These are phyloP conservation scores for Gymnopithys bicolor DNA, from an alignment of 2,797 vertebrate genomes.

Conservation along the genomic window DNA sequence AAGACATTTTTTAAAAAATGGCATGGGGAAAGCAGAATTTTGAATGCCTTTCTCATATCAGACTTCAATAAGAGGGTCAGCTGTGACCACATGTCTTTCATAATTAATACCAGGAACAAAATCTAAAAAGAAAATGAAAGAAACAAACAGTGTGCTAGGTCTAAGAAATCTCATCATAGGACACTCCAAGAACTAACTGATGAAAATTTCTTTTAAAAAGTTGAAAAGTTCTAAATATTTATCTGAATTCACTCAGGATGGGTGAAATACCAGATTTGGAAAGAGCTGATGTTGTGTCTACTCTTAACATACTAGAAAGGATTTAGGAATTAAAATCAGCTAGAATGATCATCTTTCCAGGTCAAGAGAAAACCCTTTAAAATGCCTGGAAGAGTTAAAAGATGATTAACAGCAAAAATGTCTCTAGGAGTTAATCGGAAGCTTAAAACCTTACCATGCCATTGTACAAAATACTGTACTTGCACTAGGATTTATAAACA, in stretches of 20 bases:
- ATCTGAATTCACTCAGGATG: neutral
- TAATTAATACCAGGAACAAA: slow-evolving; percentile 21
- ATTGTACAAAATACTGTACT: neutral
- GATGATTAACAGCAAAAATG: neutral
- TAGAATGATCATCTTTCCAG: neutral
- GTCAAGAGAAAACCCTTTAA: neutral
- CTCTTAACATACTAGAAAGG: neutral
- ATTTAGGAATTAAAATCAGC: slow-evolving; percentile 9
- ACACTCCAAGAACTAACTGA: neutral
- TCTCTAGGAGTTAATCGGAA: neutral
- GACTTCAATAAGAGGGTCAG: slow-evolving; percentile 1
- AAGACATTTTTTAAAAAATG: slow-evolving; percentile 8
- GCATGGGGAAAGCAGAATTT: neutral
- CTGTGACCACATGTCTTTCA: neutral
- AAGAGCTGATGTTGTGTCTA: neutral
- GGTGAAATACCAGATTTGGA: neutral
- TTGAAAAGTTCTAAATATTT: neutral
- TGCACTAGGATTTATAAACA: neutral
- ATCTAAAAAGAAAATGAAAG: neutral
- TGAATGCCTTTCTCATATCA: neutral
- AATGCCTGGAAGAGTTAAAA: neutral
- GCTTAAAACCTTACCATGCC: neutral
- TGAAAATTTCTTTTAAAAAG: neutral
- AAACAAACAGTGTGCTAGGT: neutral
- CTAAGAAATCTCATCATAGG: neutral